A percentile compares a stretch with the other conserved stretches of the same genome.
Evolutionary conservation across 2,113 vertebrate genomes (phyloP).

Genomic region (Rhinoderma darwinii): DNA sequence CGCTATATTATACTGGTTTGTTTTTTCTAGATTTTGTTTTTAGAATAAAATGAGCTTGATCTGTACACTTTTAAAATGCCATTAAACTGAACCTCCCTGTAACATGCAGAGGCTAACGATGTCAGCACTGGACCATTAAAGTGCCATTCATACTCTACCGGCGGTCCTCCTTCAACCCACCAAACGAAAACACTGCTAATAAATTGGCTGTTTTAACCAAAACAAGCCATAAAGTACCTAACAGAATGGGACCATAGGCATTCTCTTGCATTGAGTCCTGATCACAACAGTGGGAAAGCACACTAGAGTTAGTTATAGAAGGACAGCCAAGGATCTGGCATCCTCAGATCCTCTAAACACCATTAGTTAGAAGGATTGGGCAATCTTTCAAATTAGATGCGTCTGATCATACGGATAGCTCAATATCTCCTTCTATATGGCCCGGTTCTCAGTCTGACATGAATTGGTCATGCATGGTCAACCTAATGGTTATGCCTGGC

Average conservation of each 20-base stretch:
- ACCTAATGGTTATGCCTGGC: too few relatives aligned
- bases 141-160: background rate
- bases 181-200: background rate
- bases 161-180: background rate
- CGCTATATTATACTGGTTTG: background rate
- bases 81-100: background rate
- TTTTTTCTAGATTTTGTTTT: background rate
- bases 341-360: too few relatives aligned
- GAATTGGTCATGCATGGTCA: too few relatives aligned
- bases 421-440: too few relatives aligned
- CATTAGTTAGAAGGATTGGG: too few relatives aligned
- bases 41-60: constrained; percentile 4
- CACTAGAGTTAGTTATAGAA: too few relatives aligned
- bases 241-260: background rate
- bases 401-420: too few relatives aligned
- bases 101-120: background rate
- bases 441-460: too few relatives aligned
- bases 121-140: background rate
- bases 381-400: too few relatives aligned
- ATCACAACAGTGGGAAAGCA: too few relatives aligned
- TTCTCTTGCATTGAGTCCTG: background rate
- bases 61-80: background rate
- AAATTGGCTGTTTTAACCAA: background rate
- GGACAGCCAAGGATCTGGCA: too few relatives aligned
- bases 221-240: background rate